Conservation (phyloP, 2,888 invertebrate species). For the Cataglyphis cursor region DNA sequence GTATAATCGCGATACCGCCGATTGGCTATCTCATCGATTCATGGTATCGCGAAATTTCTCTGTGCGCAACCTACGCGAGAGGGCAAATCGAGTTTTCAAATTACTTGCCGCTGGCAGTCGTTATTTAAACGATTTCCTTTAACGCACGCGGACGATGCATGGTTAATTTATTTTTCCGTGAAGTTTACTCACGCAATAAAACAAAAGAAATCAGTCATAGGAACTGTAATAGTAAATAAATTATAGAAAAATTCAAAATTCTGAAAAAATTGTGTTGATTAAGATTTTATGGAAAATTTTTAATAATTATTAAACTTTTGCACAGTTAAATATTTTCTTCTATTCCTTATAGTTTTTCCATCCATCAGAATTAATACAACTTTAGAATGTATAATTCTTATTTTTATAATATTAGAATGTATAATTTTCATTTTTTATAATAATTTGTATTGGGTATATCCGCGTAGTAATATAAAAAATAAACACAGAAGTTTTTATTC, state of each 20-base stretch:
- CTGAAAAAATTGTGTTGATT: background rate
- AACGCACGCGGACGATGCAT: constrained; percentile 9
- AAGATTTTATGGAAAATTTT: background rate
- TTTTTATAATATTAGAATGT: background rate
- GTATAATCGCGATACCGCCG: constrained; percentile 68
- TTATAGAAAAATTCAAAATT: background rate
- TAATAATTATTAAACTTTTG: background rate
- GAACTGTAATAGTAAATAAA: background rate
- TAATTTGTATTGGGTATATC: background rate
- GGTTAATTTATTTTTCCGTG: background rate
- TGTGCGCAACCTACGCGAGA: background rate
- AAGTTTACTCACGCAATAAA: background rate
- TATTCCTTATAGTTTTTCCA: background rate
- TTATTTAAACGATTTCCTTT: constrained; percentile 34
- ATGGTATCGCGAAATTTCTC: constrained; percentile 61
- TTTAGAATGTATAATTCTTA: background rate
- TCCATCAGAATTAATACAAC: background rate
- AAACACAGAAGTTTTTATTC: background rate
- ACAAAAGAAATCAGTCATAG: background rate
- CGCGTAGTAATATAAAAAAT: background rate
- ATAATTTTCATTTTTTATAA: background rate
- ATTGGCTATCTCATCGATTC: constrained; percentile 73
- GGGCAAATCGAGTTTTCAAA: constrained; percentile 2
- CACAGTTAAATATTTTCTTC: background rate
- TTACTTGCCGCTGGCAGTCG: constrained; percentile 10